Evolutionary conservation across 2,113 vertebrate genomes (phyloP), one percentile per base, ranked within the genome.

Genomic region (Elachura formosa): DNA sequence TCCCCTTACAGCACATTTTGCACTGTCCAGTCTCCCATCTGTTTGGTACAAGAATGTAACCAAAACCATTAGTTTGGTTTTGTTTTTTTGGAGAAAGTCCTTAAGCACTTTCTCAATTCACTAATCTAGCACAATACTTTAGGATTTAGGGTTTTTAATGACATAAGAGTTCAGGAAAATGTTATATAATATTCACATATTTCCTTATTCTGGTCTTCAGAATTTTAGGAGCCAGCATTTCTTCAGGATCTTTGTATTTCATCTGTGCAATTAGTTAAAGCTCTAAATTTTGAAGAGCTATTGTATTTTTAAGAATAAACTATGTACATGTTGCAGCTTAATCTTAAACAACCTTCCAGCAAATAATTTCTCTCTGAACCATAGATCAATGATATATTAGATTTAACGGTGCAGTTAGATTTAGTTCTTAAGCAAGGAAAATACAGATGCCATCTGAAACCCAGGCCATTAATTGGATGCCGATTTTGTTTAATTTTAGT

Each of bases 401-500:
- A 89, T 86, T 71, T 93, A 94, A 88, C 58, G 66, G 28, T 49
- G 52, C 21, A 75, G 87, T 82, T 77, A 68, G 40, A 81, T 89
- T 89, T 92, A 76, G 88, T 92, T 91, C 72, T 89, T 59, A 85
- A 95, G 84, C 55, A 92, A 87, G 68, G 2, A 11, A 48, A 80
- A 75, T 68, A 95, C 74, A 86, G 91, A 93, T 86, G 77, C 94
- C 89, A 77, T 95, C 66, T 93, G 80, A 94, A 94, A 90, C 40
- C 38, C 71, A 64, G 56, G n/a, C 41, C 71, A 78, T 93, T 96
- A 93, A 93, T 15, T 95, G 90, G 86, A 91, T 79, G 76, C 61
- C 0, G 5, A 75, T 97, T 92, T 95, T 92, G 80, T 95, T 94
- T 94, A 85, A 91, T 91, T 96, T 95, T 81, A 93, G 81, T 38